These are phyloP conservation scores for Ranitomeya imitator DNA, from an alignment of 2,113 vertebrate genomes.

Conservation along the genomic window DNA sequence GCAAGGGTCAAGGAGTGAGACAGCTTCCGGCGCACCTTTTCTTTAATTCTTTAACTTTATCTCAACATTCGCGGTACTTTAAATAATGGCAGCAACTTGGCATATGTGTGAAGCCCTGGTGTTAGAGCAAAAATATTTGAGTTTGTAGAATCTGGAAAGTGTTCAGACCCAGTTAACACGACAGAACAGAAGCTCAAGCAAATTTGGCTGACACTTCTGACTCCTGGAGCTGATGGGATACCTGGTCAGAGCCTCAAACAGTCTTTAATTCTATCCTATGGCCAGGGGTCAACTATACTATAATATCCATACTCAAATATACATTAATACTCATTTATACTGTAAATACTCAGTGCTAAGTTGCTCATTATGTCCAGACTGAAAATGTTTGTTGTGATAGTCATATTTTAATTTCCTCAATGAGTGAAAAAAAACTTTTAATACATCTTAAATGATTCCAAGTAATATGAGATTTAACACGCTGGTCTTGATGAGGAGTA, in stretches of 20 bases:
- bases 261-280: not conserved
- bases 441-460: not conserved
- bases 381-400: not conserved
- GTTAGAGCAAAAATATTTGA: constrained; percentile 47
- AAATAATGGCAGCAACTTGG: constrained; percentile 19
- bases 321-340: too few relatives aligned
- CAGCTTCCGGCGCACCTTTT: not conserved
- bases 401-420: not conserved
- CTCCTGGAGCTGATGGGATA: not conserved
- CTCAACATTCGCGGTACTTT: not conserved
- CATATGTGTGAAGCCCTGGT: constrained; percentile 18
- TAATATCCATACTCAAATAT: too few relatives aligned
- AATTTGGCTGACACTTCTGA: constrained; percentile 34
- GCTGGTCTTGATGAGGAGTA: too few relatives aligned
- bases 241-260: not conserved
- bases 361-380: not conserved
- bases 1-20: not conserved
- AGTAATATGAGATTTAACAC: not conserved
- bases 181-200: constrained; percentile 28
- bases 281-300: not conserved
- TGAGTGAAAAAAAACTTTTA: not conserved
- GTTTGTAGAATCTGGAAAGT: constrained; percentile 45
- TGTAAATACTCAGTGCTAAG: not conserved
- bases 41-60: not conserved
- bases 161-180: constrained; percentile 16